phyloP scores from a whole-genome alignment of 2,888 invertebrate species.

The Agrotis segetum region DNA sequence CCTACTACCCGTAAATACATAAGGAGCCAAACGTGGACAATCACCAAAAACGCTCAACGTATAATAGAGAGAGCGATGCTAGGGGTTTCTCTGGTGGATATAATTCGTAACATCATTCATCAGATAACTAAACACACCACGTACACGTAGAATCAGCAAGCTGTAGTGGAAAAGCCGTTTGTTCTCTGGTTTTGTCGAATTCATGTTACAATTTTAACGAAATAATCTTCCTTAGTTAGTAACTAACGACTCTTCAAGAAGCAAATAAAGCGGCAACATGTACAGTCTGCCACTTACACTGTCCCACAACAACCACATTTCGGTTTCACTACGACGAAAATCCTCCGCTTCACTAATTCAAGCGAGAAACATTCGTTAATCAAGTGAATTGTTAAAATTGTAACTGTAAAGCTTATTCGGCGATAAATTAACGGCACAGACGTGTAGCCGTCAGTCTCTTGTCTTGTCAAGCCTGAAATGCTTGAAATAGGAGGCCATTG shows the following conservation, averaged over 20 bases:
- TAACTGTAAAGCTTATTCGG: constrained; percentile 58
- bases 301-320: constrained; percentile 3
- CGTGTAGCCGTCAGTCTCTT: constrained; percentile 64
- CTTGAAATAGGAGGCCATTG: constrained; percentile 60
- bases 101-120: too few species aligned
- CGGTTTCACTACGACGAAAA: constrained; percentile 4
- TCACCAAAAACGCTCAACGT: too few species aligned
- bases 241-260: not conserved
- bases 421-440: constrained; percentile 61
- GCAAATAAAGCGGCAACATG: constrained; percentile 6
- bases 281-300: not conserved
- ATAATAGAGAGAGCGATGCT: too few species aligned
- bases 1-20: too few species aligned
- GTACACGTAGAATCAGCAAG: too few species aligned
- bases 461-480: constrained; percentile 63
- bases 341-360: constrained; percentile 21
- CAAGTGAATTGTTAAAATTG: constrained; percentile 61
- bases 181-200: too few species aligned
- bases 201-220: not conserved
- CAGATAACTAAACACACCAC: too few species aligned
- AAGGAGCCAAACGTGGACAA: too few species aligned
- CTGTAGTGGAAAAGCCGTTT: too few species aligned
- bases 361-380: constrained; percentile 54
- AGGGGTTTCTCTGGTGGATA: too few species aligned
- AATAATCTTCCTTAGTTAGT: not conserved